phyloP scores from a whole-genome alignment of 2,888 invertebrate genomes.

The Acheta domesticus region DNA sequence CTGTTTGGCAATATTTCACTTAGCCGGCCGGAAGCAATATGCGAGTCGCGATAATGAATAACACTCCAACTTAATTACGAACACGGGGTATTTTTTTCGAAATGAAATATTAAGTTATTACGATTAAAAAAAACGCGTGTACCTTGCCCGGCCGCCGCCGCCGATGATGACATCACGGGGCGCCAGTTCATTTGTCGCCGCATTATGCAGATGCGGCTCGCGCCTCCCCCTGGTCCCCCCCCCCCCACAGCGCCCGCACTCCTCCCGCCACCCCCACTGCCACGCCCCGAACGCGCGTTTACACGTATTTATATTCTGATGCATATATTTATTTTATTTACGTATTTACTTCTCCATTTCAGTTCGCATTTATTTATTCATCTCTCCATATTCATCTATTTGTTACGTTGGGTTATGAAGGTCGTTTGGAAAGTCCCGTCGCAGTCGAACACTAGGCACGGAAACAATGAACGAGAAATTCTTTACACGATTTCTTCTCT shows the following conservation, averaged over 20 bases:
- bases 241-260: not conserved
- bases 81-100: slow-evolving; percentile 9
- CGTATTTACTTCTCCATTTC: not conserved
- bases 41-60: slow-evolving; percentile 9
- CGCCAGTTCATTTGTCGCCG: slow-evolving; percentile 18
- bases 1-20: slow-evolving; percentile 18
- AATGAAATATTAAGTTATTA: slow-evolving; percentile 18
- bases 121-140: slow-evolving; percentile 7
- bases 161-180: slow-evolving; percentile 1
- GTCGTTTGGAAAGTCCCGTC: too few species aligned
- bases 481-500: too few species aligned
- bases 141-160: not conserved
- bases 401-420: not conserved
- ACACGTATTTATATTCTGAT: slow-evolving; percentile 3
- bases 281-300: not conserved
- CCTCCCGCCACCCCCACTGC: slow-evolving; percentile 3
- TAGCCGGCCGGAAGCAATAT: slow-evolving; percentile 18
- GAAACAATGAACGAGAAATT: too few species aligned
- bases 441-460: too few species aligned
- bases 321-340: not conserved
- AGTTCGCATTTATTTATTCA: not conserved
- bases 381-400: not conserved
- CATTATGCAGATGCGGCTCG: not conserved
- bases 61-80: slow-evolving; percentile 18
- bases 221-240: slow-evolving; percentile 4